These are phyloP conservation scores for Dendronephthya gigantea DNA, from an alignment of 64 coral and sea anemone species.

Conservation along the genomic window DNA sequence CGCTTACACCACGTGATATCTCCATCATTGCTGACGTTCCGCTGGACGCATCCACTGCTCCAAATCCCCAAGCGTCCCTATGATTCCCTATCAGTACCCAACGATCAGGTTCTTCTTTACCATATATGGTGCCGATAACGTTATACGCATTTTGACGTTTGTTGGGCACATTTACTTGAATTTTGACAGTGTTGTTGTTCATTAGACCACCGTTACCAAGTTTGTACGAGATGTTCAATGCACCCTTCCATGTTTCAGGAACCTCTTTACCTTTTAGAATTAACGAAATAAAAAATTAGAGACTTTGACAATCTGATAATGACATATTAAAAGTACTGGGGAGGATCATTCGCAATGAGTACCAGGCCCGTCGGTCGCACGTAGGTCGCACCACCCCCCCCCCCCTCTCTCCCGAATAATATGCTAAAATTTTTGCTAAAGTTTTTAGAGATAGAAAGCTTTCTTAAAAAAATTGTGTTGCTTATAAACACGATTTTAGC, in stretches of 20 bases:
- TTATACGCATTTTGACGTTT: conserved; percentile 48
- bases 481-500: no score
- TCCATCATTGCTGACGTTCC: conserved; percentile 79
- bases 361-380: no score
- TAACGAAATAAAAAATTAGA: background rate
- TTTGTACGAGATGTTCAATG: conserved; percentile 53
- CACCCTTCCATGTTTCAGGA: conserved; percentile 53
- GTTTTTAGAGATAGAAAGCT: no score
- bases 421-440: no score
- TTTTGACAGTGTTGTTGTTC: conserved; percentile 44
- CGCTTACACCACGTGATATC: conserved; percentile 39
- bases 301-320: no score
- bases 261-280: conserved; percentile 38
- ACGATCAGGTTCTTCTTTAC: conserved; percentile 71
- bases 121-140: conserved; percentile 69
- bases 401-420: no score
- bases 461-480: no score
- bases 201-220: conserved; percentile 47
- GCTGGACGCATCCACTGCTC: conserved; percentile 67
- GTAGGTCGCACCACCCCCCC: no score
- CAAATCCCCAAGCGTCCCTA: conserved; percentile 90
- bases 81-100: conserved; percentile 77
- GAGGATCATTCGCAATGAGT: no score
- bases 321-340: no score
- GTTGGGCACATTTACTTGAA: conserved; percentile 69